phyloP scores from a whole-genome alignment of 2,888 invertebrate species.

The Pherbina coryleti region DNA sequence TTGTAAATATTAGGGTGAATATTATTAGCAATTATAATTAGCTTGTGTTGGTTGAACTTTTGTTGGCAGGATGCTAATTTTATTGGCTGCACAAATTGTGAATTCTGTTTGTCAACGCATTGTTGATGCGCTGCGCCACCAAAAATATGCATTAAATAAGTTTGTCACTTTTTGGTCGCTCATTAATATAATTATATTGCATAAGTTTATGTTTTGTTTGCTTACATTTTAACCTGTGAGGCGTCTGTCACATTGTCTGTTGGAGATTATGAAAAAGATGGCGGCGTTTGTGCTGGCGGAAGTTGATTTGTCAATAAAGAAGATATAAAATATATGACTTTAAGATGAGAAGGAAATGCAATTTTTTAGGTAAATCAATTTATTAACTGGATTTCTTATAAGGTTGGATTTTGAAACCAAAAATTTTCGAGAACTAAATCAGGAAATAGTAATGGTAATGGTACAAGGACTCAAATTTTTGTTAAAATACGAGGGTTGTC shows the following conservation, averaged over 20 bases:
- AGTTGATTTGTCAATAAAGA: too few species aligned
- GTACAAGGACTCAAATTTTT: too few species aligned
- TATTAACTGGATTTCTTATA: too few species aligned
- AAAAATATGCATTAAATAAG: conserved; percentile 44
- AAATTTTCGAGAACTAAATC: too few species aligned
- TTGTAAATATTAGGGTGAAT: conserved; percentile 46
- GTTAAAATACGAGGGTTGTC: too few species aligned
- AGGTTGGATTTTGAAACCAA: too few species aligned
- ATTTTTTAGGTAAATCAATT: too few species aligned
- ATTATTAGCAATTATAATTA: conserved; percentile 54
- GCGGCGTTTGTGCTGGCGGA: neutral
- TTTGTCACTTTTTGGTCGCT: neutral
- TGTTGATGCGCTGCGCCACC: conserved; percentile 30
- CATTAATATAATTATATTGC: conserved; percentile 47
- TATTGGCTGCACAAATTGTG: conserved; percentile 47
- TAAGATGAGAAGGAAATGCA: too few species aligned
- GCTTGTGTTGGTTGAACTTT: conserved; percentile 4
- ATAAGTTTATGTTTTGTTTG: conserved; percentile 49
- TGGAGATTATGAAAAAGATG: neutral
- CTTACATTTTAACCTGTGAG: conserved; percentile 22
- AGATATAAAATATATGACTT: too few species aligned
- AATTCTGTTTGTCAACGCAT: conserved; percentile 25
- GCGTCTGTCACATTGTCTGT: neutral
- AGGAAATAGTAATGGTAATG: too few species aligned
- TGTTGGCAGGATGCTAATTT: conserved; percentile 50